phyloP scores from a whole-genome alignment of 1,140 invertebrate genomes.

The Drosophila nannoptera region DNA sequence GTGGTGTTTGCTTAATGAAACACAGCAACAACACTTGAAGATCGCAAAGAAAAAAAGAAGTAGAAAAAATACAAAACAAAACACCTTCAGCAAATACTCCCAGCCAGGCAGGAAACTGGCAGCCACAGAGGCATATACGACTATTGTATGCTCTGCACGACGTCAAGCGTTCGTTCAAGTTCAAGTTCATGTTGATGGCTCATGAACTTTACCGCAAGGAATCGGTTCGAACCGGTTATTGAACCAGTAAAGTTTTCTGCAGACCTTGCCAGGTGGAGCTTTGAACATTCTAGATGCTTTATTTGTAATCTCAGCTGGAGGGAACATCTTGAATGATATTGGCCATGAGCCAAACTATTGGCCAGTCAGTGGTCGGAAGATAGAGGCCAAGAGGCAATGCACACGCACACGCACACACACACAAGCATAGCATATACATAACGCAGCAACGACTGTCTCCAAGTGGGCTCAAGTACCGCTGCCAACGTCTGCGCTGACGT shows the following conservation, averaged over 20 bases:
- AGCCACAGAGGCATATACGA: slow-evolving; percentile 1
- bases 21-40: slow-evolving; percentile 16
- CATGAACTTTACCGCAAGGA: too few species aligned
- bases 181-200: too few species aligned
- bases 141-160: neutral
- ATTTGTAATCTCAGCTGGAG: neutral
- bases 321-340: slow-evolving; percentile 36
- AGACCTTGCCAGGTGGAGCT: too few species aligned
- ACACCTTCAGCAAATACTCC: slow-evolving; percentile 61
- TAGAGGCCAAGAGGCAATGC: slow-evolving; percentile 13
- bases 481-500: slow-evolving; percentile 13
- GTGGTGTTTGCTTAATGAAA: slow-evolving; percentile 68
- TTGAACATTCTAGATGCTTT: neutral
- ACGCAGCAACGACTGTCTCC: slow-evolving; percentile 56
- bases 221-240: neutral
- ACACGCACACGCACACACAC: neutral
- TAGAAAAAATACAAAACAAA: slow-evolving; percentile 27
- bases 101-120: slow-evolving; percentile 25
- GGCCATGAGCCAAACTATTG: slow-evolving; percentile 31
- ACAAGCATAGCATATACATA: neutral
- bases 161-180: neutral
- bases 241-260: neutral
- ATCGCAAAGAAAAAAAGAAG: neutral
- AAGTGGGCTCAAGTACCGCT: slow-evolving; percentile 69
- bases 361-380: neutral